Percentiles rank a stretch among this genome's conserved stretches.
Conservation (phyloP, 1,140 invertebrate species). For the Fopius arisanus region DNA sequence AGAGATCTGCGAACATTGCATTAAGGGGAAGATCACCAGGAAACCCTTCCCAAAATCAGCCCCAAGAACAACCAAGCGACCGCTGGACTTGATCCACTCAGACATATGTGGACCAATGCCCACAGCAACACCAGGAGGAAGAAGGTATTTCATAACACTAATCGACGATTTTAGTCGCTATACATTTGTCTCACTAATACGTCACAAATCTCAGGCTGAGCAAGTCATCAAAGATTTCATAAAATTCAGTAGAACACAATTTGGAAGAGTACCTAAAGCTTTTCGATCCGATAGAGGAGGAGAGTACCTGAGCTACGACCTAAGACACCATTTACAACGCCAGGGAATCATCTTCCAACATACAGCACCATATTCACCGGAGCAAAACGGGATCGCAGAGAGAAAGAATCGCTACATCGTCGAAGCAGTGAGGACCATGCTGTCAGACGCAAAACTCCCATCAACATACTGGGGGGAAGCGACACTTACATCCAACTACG, state of each 20-base stretch:
- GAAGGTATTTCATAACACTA: slow-evolving; percentile 31
- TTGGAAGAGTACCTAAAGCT: background rate
- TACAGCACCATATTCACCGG: slow-evolving; percentile 46
- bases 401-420: slow-evolving; percentile 39
- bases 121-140: slow-evolving; percentile 14
- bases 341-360: slow-evolving; percentile 25
- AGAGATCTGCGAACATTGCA: background rate
- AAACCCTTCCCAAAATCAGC: background rate
- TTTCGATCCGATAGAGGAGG: background rate
- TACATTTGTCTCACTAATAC: slow-evolving; percentile 27
- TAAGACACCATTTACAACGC: background rate
- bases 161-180: slow-evolving; percentile 28
- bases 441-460: slow-evolving; percentile 36
- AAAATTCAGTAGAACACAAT: background rate
- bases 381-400: slow-evolving; percentile 17
- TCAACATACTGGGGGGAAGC: slow-evolving; percentile 45
- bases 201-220: slow-evolving; percentile 35
- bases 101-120: slow-evolving; percentile 34
- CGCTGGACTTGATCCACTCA: background rate
- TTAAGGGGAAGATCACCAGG: background rate
- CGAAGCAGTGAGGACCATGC: slow-evolving; percentile 48
- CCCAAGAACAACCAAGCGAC: background rate
- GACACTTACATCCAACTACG: slow-evolving; percentile 47
- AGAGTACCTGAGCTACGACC: background rate
- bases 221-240: slow-evolving; percentile 30